A percentile compares a stretch with the other conserved stretches of the same genome.
phyloP scores from a whole-genome alignment of 2,113 vertebrate species.

The Phainopepla nitens region DNA sequence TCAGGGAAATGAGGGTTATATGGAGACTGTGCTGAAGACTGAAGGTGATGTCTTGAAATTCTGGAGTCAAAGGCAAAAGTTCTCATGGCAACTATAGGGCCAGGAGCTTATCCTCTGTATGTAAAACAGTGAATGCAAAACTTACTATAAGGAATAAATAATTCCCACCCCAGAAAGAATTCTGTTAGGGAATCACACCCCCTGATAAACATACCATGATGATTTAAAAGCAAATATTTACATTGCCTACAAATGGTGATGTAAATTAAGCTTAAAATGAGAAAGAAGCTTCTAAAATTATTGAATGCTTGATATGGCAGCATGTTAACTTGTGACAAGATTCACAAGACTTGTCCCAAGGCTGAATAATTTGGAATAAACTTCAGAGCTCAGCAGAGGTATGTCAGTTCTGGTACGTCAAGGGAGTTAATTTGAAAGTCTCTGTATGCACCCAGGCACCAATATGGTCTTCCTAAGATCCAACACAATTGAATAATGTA shows the following conservation, averaged over 20 bases:
- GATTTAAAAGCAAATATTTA: not conserved
- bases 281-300: not conserved
- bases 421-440: not conserved
- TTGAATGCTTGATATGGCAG: not conserved
- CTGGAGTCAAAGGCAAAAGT: not conserved
- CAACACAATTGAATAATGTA: not conserved
- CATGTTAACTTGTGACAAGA: not conserved
- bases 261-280: not conserved
- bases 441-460: not conserved
- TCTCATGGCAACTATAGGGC: not conserved
- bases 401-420: not conserved
- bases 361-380: not conserved
- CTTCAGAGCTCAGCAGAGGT: not conserved
- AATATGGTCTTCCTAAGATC: not conserved
- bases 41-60: not conserved
- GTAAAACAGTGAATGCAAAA: not conserved
- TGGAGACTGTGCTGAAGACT: not conserved
- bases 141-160: not conserved
- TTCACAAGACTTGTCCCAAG: not conserved
- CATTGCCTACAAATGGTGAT: not conserved
- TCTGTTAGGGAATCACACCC: not conserved
- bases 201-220: not conserved
- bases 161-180: not conserved
- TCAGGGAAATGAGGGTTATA: not conserved
- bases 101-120: not conserved